These are phyloP conservation scores for Eidolon dupreanum DNA, from an alignment of 2,797 vertebrate genomes.

Conservation along the genomic window DNA sequence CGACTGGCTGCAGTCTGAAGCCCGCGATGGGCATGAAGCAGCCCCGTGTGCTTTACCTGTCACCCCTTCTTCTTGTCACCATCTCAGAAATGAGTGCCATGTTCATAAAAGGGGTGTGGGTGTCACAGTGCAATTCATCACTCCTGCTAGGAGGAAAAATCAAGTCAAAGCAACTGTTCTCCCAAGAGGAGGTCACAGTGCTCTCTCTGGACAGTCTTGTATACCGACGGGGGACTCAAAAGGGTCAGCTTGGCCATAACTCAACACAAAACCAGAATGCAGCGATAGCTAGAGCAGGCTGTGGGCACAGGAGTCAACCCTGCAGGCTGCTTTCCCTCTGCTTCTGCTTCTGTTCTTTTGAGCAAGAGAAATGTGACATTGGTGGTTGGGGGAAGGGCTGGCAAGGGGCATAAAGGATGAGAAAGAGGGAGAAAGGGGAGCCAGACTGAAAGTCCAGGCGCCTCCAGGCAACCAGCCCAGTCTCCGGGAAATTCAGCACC, in stretches of 20 bases:
- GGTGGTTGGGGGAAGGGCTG: not conserved
- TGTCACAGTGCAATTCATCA: not conserved
- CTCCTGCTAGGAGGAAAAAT: not conserved
- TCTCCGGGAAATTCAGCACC: slow-evolving; percentile 77
- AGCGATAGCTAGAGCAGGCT: not conserved
- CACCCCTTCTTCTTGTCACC: not conserved
- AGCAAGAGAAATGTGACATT: not conserved
- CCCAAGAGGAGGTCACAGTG: not conserved
- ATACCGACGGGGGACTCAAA: not conserved
- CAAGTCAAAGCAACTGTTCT: not conserved
- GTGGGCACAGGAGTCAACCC: not conserved
- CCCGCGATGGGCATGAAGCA: accelerated
- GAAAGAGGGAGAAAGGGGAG: not conserved
- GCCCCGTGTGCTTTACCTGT: not conserved
- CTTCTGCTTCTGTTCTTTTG: not conserved
- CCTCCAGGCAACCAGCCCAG: slow-evolving; percentile 64
- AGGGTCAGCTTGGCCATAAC: not conserved
- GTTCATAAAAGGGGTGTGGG: not conserved
- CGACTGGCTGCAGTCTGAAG: not conserved
- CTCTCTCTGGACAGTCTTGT: not conserved
- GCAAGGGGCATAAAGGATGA: not conserved
- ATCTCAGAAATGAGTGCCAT: not conserved
- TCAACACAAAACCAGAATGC: not conserved
- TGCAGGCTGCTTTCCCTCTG: not conserved
- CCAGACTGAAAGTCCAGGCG: slow-evolving; percentile 69